Evolutionary conservation across 2,888 invertebrate genomes (phyloP).

Genomic region (Xanthia icteritia): DNA sequence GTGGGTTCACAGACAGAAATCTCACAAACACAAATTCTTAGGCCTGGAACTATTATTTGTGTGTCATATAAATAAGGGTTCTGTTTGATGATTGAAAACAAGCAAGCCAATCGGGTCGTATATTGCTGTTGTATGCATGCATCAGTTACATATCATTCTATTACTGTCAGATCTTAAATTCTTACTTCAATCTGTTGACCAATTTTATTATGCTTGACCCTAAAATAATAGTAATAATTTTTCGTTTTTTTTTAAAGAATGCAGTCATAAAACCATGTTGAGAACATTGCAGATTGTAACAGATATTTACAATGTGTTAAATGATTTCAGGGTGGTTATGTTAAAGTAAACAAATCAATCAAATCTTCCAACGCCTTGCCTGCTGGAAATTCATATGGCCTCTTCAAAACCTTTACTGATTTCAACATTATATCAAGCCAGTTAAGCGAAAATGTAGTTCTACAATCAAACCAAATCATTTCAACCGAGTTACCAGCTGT

Average conservation of each 20-base stretch:
- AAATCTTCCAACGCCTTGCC: conserved; percentile 94
- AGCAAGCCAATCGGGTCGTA: conserved; percentile 44
- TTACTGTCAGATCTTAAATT: conserved; percentile 25
- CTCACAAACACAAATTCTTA: conserved; percentile 15
- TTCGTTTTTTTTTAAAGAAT: conserved; percentile 30
- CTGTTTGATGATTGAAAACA: conserved; percentile 42
- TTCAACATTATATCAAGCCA: conserved; percentile 92
- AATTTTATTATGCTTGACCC: conserved; percentile 12
- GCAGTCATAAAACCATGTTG: conserved; percentile 37
- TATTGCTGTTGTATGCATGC: conserved; percentile 49
- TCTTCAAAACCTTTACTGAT: conserved; percentile 94
- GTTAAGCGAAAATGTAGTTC: conserved; percentile 92
- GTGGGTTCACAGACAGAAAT: conserved; percentile 33
- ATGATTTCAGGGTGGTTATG: conserved; percentile 91
- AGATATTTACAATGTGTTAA: conserved; percentile 10
- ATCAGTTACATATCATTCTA: conserved; percentile 29
- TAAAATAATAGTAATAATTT: conserved; percentile 2
- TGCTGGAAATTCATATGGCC: conserved; percentile 92
- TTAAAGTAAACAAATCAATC: conserved; percentile 92
- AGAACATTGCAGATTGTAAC: background rate
- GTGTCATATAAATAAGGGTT: conserved; percentile 24
- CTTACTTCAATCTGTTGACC: conserved; percentile 3
- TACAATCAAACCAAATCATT: conserved; percentile 85
- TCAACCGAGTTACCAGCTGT: conserved; percentile 89
- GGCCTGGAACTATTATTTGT: conserved; percentile 21